Evolutionary conservation across 1,140 invertebrate species (phyloP).

Genomic region (Halyomorpha halys): DNA sequence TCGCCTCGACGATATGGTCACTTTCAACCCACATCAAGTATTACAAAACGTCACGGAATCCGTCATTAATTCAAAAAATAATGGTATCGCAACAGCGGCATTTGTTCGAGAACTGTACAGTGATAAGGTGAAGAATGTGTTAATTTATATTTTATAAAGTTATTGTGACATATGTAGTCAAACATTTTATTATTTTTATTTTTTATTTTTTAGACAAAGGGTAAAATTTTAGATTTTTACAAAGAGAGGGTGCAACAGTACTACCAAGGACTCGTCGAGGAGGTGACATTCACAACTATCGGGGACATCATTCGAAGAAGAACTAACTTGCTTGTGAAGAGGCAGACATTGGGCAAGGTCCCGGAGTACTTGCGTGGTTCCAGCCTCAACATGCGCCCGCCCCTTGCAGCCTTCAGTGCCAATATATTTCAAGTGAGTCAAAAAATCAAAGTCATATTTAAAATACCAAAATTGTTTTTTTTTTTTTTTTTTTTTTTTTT

Average conservation of each 20-base stretch:
- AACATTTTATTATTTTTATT: neutral
- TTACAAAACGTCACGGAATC: conserved; percentile 74
- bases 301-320: conserved; percentile 61
- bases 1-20: conserved; percentile 72
- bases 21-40: conserved; percentile 76
- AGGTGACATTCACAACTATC: conserved; percentile 68
- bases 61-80: conserved; percentile 46
- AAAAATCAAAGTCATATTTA: too few species aligned
- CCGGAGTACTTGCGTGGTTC: conserved; percentile 62
- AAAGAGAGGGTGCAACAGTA: conserved; percentile 74
- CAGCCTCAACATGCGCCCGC: conserved; percentile 54
- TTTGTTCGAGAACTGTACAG: conserved; percentile 69
- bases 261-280: conserved; percentile 72
- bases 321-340: conserved; percentile 66
- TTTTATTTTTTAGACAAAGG: conserved; percentile 43
- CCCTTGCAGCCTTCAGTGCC: conserved; percentile 62
- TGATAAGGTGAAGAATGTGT: conserved; percentile 42
- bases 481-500: too few species aligned
- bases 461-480: too few species aligned
- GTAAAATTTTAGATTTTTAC: conserved; percentile 69
- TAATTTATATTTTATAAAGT: neutral
- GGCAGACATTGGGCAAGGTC: conserved; percentile 64
- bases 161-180: neutral
- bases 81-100: conserved; percentile 59
- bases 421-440: conserved; percentile 62